These are phyloP conservation scores for Microvelia longipes DNA, from an alignment of 1,140 invertebrate species.

Conservation along the genomic window DNA sequence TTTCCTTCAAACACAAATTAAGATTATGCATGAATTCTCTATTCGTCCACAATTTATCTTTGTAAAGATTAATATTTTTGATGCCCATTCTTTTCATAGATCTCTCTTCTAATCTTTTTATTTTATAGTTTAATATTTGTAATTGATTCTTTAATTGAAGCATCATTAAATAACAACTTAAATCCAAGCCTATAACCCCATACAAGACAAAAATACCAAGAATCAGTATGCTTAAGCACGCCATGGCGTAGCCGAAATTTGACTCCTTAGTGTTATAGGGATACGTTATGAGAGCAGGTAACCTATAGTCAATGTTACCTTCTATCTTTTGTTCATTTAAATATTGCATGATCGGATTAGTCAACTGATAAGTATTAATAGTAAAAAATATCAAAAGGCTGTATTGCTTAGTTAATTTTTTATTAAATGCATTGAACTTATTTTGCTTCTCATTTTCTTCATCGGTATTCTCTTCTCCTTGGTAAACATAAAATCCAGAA, in stretches of 20 bases:
- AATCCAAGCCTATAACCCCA: background rate
- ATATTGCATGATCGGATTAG: background rate
- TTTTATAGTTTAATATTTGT: background rate
- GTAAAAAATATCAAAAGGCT: background rate
- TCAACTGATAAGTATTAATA: background rate
- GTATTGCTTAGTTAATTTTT: background rate
- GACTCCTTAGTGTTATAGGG: background rate
- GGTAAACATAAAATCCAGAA: background rate
- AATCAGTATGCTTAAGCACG: background rate
- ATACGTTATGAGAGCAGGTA: background rate
- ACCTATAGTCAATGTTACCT: background rate
- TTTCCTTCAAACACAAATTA: background rate
- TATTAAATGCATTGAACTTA: background rate
- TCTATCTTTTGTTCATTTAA: background rate
- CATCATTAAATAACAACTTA: background rate
- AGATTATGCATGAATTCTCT: background rate
- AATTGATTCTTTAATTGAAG: background rate
- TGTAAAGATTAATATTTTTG: background rate
- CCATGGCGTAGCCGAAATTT: background rate
- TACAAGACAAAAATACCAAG: background rate
- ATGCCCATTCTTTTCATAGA: background rate
- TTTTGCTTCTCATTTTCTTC: background rate
- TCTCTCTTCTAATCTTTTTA: background rate
- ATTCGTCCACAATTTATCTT: background rate
- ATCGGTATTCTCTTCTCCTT: background rate